Evolutionary conservation across 2,113 vertebrate species (phyloP).

Genomic region (Nothocercus nigrocapillus): DNA sequence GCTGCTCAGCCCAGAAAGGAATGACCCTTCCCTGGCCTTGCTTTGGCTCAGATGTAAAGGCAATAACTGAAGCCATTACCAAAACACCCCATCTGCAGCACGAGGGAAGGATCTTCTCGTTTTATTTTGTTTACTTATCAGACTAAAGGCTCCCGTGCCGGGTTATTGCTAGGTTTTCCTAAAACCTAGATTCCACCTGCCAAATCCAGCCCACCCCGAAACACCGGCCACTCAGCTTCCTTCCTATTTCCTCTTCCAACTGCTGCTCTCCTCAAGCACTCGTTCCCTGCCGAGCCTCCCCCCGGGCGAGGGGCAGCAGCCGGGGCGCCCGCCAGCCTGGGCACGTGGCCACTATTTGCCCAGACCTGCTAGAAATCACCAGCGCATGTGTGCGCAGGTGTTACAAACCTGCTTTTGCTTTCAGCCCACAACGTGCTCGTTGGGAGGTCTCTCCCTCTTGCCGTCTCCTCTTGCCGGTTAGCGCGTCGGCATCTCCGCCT

Average conservation of each 20-base stretch:
- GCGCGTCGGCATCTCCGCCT: rapidly evolving
- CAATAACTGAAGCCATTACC: not conserved
- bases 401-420: not conserved
- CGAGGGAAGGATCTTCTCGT: not conserved
- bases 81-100: not conserved
- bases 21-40: not conserved
- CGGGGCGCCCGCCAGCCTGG: rapidly evolving
- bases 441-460: rapidly evolving
- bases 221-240: not conserved
- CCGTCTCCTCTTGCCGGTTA: rapidly evolving
- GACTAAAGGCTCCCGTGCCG: not conserved
- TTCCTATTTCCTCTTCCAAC: not conserved
- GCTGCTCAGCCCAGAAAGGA: not conserved
- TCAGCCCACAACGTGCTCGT: not conserved
- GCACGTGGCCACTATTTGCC: not conserved
- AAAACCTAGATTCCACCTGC: not conserved
- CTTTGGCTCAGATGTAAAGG: not conserved
- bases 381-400: no score
- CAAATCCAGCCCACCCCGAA: not conserved
- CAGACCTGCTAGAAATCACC: not conserved
- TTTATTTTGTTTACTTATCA: not conserved
- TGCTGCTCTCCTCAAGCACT: rapidly evolving
- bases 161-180: not conserved
- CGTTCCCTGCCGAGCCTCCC: not conserved
- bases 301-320: not conserved